A percentile compares a stretch with the other conserved stretches of the same genome.
Conservation (phyloP, 2,888 invertebrate genomes). For the Tryphoninae sp. region DNA sequence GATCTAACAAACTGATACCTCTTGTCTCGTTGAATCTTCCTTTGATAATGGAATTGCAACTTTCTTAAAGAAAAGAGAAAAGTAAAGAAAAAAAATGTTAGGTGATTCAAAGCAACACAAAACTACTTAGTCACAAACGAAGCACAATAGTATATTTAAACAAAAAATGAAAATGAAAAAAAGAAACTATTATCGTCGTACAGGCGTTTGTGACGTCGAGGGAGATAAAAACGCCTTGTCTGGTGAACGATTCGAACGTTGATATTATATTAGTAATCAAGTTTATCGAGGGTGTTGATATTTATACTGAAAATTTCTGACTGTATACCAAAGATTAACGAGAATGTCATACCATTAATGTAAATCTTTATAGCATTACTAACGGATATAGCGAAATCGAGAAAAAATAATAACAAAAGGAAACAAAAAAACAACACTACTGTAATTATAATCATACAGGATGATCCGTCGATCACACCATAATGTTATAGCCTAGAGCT, state of each 20-base stretch:
- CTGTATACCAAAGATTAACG: slow-evolving; percentile 80
- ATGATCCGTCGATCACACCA: slow-evolving; percentile 56
- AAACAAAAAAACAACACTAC: slow-evolving; percentile 30
- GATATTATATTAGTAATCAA: slow-evolving; percentile 51
- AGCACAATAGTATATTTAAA: slow-evolving; percentile 62
- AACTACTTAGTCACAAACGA: slow-evolving; percentile 65
- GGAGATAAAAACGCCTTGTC: slow-evolving; percentile 1
- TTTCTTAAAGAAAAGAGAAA: slow-evolving; percentile 44
- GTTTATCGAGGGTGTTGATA: slow-evolving; percentile 73
- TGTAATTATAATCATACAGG: slow-evolving; percentile 61
- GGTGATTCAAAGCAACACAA: slow-evolving; percentile 50
- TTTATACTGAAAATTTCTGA: slow-evolving; percentile 75
- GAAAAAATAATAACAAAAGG: slow-evolving; percentile 5
- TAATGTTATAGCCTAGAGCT: slow-evolving; percentile 52
- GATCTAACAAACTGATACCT: slow-evolving; percentile 53
- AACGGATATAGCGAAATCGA: slow-evolving; percentile 45
- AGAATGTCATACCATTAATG: slow-evolving; percentile 77
- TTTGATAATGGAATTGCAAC: slow-evolving; percentile 57
- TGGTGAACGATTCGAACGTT: slow-evolving; percentile 50
- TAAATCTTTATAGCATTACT: slow-evolving; percentile 69
- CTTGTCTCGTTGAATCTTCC: slow-evolving; percentile 59
- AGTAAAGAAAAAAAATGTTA: slow-evolving; percentile 34
- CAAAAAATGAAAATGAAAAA: slow-evolving; percentile 18
- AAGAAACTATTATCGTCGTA: slow-evolving; percentile 33
- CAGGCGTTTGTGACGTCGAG: slow-evolving; percentile 1